Conservation (phyloP, 2,113 vertebrate species). For the Hippocampus guttulatus region DNA sequence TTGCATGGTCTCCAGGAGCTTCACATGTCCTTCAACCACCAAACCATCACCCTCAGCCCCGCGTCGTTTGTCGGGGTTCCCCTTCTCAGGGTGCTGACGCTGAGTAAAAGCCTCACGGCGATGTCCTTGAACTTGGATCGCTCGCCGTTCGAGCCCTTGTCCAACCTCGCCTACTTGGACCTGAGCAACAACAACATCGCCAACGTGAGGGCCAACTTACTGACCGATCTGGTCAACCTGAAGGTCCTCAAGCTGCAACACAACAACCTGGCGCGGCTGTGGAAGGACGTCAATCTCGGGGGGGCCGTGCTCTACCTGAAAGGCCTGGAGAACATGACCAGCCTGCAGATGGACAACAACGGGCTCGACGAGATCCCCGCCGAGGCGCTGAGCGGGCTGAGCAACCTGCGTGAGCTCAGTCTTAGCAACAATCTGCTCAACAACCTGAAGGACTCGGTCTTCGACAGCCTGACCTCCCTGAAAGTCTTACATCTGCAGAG, state of each 20-base stretch:
- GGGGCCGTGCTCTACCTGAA: slow-evolving; percentile 85
- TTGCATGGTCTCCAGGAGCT: slow-evolving; percentile 76
- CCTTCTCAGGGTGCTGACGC: slow-evolving; percentile 75
- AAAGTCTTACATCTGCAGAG: slow-evolving; percentile 78
- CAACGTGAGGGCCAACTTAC: slow-evolving; percentile 74
- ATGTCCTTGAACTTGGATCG: slow-evolving; percentile 68
- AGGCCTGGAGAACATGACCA: slow-evolving; percentile 60
- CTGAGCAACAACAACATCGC: slow-evolving; percentile 96
- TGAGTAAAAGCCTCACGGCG: slow-evolving; percentile 74
- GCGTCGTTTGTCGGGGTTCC: slow-evolving; percentile 77
- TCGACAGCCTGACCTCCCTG: slow-evolving; percentile 77
- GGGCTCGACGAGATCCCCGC: slow-evolving; percentile 90
- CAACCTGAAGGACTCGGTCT: slow-evolving; percentile 74
- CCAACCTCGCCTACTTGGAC: slow-evolving; percentile 81
- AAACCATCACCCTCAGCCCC: slow-evolving; percentile 69
- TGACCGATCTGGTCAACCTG: slow-evolving; percentile 78
- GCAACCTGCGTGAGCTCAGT: slow-evolving; percentile 70
- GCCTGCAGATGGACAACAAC: slow-evolving; percentile 82
- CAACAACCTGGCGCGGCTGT: slow-evolving; percentile 90
- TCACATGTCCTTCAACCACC: slow-evolving; percentile 81
- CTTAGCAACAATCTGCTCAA: slow-evolving; percentile 83
- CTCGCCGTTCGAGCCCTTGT: slow-evolving; percentile 80
- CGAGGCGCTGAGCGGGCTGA: slow-evolving; percentile 73
- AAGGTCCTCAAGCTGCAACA: slow-evolving; percentile 85
- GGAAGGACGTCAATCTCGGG: slow-evolving; percentile 83